Conservation (phyloP, 30 jellyfish, hydroid and myxozoan genomes). For the Clytia hemisphaerica region DNA sequence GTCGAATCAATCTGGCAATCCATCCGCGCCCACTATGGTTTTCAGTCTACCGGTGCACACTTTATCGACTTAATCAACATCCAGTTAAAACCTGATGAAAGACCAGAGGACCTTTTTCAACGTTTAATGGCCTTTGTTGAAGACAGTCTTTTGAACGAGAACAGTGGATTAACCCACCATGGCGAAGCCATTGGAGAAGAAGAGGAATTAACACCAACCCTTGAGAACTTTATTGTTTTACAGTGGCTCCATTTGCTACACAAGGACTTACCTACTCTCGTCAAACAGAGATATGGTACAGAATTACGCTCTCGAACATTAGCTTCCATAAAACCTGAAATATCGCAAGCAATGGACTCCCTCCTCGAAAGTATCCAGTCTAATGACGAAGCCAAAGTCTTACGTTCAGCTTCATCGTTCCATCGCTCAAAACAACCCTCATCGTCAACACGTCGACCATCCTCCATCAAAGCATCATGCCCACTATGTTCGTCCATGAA, state of each 20-base stretch:
- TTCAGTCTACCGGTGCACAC: constrained; percentile 11
- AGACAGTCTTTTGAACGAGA: constrained; percentile 8
- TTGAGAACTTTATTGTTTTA: constrained; percentile 12
- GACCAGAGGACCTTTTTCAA: constrained; percentile 33
- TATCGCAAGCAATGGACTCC: constrained; percentile 40
- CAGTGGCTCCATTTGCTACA: constrained; percentile 22
- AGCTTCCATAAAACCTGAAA: constrained; percentile 34
- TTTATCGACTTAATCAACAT: not conserved
- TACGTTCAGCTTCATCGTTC: constrained; percentile 14
- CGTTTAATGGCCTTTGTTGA: constrained; percentile 20
- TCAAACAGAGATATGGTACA: too few relatives aligned
- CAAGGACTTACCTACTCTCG: constrained; percentile 14
- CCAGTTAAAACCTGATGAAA: not conserved
- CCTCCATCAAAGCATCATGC: too few relatives aligned
- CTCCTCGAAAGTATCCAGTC: constrained; percentile 11
- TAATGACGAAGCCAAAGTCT: constrained; percentile 12
- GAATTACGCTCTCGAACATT: constrained; percentile 22
- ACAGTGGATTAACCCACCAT: constrained; percentile 18
- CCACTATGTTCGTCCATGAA: too few relatives aligned
- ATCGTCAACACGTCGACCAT: too few relatives aligned
- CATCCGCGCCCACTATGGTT: not conserved
- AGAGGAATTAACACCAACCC: constrained; percentile 18
- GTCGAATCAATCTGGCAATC: not conserved
- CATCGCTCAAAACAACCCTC: too few relatives aligned
- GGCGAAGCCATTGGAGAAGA: constrained; percentile 3